Percentiles rank a stretch among this genome's conserved stretches.
phyloP scores from a whole-genome alignment of 2,888 invertebrate genomes.

The Acanthoscelides obtectus region DNA sequence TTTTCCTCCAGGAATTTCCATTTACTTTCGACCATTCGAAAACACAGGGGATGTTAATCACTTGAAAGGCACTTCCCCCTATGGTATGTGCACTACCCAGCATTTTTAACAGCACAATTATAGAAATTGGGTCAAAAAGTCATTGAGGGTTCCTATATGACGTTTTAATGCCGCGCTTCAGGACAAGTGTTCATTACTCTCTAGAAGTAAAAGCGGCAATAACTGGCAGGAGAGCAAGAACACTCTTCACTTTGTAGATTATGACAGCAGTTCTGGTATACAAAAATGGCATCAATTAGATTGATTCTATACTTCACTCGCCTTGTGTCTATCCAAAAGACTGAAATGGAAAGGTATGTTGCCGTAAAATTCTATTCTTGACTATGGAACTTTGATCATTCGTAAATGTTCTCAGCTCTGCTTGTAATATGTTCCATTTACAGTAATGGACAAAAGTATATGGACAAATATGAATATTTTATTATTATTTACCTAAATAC shows the following conservation, averaged over 20 bases:
- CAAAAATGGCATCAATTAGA: too few species aligned
- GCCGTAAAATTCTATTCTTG: too few species aligned
- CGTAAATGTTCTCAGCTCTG: too few species aligned
- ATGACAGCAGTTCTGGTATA: too few species aligned
- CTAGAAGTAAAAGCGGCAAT: not conserved
- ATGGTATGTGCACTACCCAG: not conserved
- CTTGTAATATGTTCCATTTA: too few species aligned
- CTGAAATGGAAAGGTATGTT: too few species aligned
- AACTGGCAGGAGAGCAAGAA: not conserved
- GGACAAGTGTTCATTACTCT: not conserved
- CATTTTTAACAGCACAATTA: not conserved
- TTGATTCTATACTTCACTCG: too few species aligned
- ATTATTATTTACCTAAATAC: too few species aligned
- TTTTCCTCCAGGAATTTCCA: not conserved
- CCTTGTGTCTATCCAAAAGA: too few species aligned
- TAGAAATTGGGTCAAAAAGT: not conserved
- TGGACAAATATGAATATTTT: too few species aligned
- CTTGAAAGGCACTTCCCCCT: not conserved
- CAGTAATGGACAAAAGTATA: too few species aligned
- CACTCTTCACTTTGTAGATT: not conserved
- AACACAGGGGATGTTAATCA: not conserved
- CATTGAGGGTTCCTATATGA: not conserved
- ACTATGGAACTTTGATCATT: too few species aligned
- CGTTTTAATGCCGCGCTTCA: not conserved
- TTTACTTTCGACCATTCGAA: not conserved